These are phyloP conservation scores for Corythaeola cristata DNA, from an alignment of 2,113 vertebrate species.

Conservation along the genomic window DNA sequence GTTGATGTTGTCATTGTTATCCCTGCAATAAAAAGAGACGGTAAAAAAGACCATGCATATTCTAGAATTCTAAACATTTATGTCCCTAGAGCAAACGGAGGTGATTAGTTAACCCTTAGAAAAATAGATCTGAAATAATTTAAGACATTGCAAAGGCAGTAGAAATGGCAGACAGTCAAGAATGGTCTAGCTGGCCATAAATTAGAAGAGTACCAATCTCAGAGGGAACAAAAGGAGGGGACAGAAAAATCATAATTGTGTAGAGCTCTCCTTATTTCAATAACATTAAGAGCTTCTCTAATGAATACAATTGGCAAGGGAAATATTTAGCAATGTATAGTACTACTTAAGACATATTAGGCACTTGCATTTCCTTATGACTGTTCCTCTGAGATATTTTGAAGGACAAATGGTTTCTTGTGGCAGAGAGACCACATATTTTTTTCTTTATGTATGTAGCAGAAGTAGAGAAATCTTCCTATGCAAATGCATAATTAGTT, in stretches of 20 bases:
- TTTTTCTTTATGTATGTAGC: not conserved
- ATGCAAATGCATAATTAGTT: not conserved
- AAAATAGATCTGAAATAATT: not conserved
- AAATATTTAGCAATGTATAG: not conserved
- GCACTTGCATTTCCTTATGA: not conserved
- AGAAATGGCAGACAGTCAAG: not conserved
- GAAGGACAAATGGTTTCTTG: not conserved
- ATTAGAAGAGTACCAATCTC: not conserved
- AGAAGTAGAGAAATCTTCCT: not conserved
- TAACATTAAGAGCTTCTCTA: conserved; percentile 15
- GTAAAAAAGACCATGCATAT: not conserved
- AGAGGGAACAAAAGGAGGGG: not conserved
- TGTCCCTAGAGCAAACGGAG: not conserved
- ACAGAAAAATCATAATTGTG: not conserved
- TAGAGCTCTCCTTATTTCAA: not conserved
- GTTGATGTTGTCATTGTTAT: not conserved
- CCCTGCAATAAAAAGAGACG: not conserved
- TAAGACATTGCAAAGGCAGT: not conserved
- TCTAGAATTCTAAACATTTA: not conserved
- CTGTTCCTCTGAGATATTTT: not conserved
- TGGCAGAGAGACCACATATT: not conserved
- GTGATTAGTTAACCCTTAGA: not conserved
- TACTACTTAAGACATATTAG: not conserved
- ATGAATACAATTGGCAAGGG: not conserved
- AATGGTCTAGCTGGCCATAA: not conserved